Conservation (phyloP, 2,888 invertebrate genomes). For the Nephrotoma appendiculata region DNA sequence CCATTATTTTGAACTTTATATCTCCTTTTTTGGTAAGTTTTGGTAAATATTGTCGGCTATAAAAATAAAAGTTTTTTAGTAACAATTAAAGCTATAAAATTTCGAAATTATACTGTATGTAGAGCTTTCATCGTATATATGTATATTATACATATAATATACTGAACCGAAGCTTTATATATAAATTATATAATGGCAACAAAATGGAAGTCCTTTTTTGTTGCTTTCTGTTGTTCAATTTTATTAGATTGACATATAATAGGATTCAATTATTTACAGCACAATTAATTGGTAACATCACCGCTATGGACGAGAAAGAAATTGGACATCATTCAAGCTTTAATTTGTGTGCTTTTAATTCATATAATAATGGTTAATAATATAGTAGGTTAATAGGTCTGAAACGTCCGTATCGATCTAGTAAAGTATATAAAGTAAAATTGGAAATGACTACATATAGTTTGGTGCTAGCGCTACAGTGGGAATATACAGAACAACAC, state of each 20-base stretch:
- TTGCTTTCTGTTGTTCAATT: not conserved
- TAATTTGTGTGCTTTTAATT: not conserved
- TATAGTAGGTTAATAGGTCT: not conserved
- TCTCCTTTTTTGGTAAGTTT: not conserved
- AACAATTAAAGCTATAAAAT: not conserved
- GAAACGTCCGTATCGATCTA: not conserved
- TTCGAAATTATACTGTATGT: not conserved
- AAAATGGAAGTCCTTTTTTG: not conserved
- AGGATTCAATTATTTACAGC: not conserved
- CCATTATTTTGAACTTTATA: not conserved
- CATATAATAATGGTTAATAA: not conserved
- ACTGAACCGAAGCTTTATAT: not conserved
- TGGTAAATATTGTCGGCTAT: not conserved
- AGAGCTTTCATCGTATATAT: not conserved
- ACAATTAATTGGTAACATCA: not conserved
- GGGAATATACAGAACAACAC: not conserved
- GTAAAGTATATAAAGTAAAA: not conserved
- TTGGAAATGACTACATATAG: not conserved
- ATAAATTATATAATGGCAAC: not conserved
- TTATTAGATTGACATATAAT: not conserved
- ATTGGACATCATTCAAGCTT: not conserved
- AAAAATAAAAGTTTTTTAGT: not conserved
- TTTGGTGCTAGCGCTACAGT: not conserved
- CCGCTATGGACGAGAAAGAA: not conserved
- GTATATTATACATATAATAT: not conserved